phyloP scores from a whole-genome alignment of 2,888 invertebrate species.

The Sphaerophoria taeniata region DNA sequence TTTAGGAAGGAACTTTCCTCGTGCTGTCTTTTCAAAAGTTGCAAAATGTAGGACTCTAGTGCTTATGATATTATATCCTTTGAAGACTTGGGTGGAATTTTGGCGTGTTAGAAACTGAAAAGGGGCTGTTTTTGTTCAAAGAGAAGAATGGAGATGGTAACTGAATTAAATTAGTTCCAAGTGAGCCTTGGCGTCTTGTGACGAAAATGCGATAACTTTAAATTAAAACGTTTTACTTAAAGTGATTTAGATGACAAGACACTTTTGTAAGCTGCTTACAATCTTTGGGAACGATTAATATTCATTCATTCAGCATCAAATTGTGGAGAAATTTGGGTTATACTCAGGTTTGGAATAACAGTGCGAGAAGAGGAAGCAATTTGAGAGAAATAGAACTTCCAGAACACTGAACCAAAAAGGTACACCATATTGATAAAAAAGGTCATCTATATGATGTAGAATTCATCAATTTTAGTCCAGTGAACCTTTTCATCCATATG shows the following conservation, averaged over 20 bases:
- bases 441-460: no score
- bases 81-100: constrained; percentile 36
- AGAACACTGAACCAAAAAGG: no score
- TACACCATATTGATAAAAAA: no score
- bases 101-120: constrained; percentile 22
- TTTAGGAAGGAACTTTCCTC: constrained; percentile 12
- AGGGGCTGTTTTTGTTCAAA: neutral
- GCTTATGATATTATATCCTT: constrained; percentile 37
- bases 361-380: no score
- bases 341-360: no score
- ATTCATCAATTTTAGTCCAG: no score
- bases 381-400: no score
- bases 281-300: constrained; percentile 9
- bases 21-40: neutral
- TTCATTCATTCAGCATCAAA: neutral
- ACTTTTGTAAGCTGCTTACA: constrained; percentile 16
- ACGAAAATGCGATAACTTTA: neutral
- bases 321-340: no score
- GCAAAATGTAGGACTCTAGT: neutral
- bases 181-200: neutral
- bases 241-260: neutral
- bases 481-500: no score
- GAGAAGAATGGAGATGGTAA: constrained; percentile 1
- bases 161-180: constrained; percentile 38
- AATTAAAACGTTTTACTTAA: constrained; percentile 5